These are phyloP conservation scores for Gnatocerus cornutus DNA, from an alignment of 2,888 invertebrate species.

Conservation along the genomic window DNA sequence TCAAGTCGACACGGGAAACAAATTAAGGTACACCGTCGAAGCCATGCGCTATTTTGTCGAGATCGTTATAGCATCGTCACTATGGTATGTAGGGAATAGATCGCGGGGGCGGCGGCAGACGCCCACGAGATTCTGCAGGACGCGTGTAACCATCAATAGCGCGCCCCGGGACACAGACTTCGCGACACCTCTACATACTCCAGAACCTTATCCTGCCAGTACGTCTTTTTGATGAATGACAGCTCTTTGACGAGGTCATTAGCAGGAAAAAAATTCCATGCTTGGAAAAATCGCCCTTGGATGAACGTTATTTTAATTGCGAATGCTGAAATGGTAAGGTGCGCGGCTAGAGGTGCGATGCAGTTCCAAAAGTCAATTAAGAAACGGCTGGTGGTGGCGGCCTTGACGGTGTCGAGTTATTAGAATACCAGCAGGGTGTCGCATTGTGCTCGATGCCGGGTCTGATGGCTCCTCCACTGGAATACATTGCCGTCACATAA, in stretches of 20 bases:
- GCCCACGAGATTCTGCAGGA: constrained; percentile 56
- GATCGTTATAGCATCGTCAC: constrained; percentile 53
- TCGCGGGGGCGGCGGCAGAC: constrained; percentile 53
- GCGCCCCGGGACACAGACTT: constrained; percentile 52
- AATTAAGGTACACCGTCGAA: constrained; percentile 55
- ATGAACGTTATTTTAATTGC: constrained; percentile 56
- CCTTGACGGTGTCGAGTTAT: constrained; percentile 60
- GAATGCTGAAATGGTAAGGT: constrained; percentile 52
- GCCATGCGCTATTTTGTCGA: constrained; percentile 56
- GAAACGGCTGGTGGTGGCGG: constrained; percentile 58
- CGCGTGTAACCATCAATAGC: constrained; percentile 57
- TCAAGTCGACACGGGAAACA: constrained; percentile 55
- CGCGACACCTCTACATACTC: constrained; percentile 51
- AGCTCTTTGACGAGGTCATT: constrained; percentile 13
- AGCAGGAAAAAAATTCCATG: constrained; percentile 40
- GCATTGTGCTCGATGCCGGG: constrained; percentile 55
- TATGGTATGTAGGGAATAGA: constrained; percentile 40
- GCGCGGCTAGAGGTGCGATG: constrained; percentile 56
- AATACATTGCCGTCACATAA: constrained; percentile 45
- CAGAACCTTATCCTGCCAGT: constrained; percentile 30
- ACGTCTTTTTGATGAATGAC: background rate
- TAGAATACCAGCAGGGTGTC: constrained; percentile 62
- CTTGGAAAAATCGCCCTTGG: constrained; percentile 41
- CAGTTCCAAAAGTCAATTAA: constrained; percentile 61
- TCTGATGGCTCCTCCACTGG: constrained; percentile 46